Evolutionary conservation across 2,113 vertebrate genomes (phyloP).

Genomic region (Pica pica): DNA sequence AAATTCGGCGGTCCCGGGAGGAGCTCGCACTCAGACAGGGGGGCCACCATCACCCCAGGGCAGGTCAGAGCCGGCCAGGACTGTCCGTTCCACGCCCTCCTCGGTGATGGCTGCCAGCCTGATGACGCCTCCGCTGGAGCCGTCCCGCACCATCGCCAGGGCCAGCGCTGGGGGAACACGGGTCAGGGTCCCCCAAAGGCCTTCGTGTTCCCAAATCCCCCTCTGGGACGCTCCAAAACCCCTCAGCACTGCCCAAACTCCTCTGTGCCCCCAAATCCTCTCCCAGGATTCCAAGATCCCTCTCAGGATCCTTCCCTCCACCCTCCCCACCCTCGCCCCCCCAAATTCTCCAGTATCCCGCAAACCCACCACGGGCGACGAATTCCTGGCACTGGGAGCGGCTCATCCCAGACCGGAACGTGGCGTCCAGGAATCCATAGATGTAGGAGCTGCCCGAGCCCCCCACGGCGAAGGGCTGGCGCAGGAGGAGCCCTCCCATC

Average conservation of each 20-base stretch:
- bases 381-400: background rate
- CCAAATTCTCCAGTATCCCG: too few species aligned
- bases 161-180: background rate
- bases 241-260: background rate
- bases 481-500: background rate
- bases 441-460: background rate
- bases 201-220: too few species aligned
- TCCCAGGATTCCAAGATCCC: background rate
- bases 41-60: background rate
- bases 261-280: too few species aligned
- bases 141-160: background rate
- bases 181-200: background rate
- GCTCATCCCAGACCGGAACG: background rate
- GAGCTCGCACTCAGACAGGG: background rate
- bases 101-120: background rate
- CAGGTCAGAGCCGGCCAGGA: background rate
- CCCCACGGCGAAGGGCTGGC: background rate
- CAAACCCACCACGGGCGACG: background rate
- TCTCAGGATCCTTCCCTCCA: background rate
- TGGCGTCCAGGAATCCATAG: background rate
- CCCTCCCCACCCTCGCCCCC: too few species aligned
- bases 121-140: background rate
- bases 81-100: background rate
- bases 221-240: background rate
- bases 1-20: accelerated